A percentile compares a stretch with the other conserved stretches of the same genome.
Conservation (phyloP, 2,797 vertebrate species). For the Myotis vivesi region DNA sequence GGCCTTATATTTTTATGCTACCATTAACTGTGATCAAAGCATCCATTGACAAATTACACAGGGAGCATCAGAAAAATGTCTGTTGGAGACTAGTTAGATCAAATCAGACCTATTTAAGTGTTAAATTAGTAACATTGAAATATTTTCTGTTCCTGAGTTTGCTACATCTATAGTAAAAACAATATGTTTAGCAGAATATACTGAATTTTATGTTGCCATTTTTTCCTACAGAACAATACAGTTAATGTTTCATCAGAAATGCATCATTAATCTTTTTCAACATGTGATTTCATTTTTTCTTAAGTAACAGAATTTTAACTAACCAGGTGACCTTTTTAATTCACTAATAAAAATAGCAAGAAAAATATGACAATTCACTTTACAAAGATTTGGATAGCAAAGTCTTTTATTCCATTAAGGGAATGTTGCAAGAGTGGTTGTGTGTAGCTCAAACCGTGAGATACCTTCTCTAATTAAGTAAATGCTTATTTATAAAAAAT, state of each 20-base stretch:
- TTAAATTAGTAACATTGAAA: slow-evolving; percentile 5
- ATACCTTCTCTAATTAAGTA: slow-evolving; percentile 4
- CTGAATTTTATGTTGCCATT: neutral
- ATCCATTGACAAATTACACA: slow-evolving; percentile 23
- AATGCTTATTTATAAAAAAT: neutral
- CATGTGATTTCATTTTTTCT: neutral
- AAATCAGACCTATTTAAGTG: neutral
- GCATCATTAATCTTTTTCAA: slow-evolving; percentile 36
- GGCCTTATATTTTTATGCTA: neutral
- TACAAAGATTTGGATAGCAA: slow-evolving; percentile 9
- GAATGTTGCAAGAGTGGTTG: neutral
- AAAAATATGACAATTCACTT: neutral
- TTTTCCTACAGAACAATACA: neutral
- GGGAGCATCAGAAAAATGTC: neutral
- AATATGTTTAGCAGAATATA: neutral
- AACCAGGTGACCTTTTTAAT: slow-evolving; percentile 24
- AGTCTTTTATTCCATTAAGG: neutral
- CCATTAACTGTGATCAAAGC: slow-evolving; percentile 48
- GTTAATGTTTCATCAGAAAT: slow-evolving; percentile 12
- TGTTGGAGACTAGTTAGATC: neutral
- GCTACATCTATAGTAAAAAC: neutral
- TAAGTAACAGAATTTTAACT: slow-evolving; percentile 41
- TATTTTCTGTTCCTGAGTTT: neutral
- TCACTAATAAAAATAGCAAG: slow-evolving; percentile 35
- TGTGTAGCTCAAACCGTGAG: neutral